Percentiles rank a stretch among this genome's conserved stretches.
These are phyloP conservation scores for Neria commutata DNA, from an alignment of 2,888 invertebrate species.

Conservation along the genomic window DNA sequence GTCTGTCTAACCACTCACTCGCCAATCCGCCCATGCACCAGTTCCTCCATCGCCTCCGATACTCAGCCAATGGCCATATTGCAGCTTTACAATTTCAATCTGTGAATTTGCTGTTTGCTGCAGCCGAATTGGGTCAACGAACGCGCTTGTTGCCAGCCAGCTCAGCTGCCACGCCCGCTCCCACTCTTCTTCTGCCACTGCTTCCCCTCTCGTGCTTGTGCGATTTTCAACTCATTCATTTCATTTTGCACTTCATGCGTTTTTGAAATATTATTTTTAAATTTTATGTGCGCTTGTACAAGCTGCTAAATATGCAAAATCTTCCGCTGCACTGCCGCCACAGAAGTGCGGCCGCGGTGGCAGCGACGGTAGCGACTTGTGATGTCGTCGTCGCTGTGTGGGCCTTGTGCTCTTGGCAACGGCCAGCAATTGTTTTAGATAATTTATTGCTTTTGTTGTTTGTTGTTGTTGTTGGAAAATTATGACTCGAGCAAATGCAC, in stretches of 20 bases:
- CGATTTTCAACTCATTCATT: not conserved
- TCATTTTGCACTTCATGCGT: not conserved
- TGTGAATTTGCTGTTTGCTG: not conserved
- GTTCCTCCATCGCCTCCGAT: not conserved
- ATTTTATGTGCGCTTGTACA: not conserved
- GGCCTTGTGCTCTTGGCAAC: not conserved
- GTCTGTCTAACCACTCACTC: too few relatives aligned
- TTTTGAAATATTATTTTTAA: not conserved
- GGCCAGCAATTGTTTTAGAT: constrained; percentile 1
- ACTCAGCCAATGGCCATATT: not conserved
- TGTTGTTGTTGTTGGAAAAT: not conserved
- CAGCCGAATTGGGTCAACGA: not conserved
- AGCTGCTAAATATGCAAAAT: not conserved
- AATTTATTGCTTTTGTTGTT: too few relatives aligned
- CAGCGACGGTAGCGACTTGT: not conserved
- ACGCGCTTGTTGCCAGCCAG: not conserved
- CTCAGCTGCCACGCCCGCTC: not conserved
- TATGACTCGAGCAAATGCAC: not conserved
- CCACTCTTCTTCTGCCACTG: not conserved
- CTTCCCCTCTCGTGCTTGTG: not conserved
- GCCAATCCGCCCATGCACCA: not conserved
- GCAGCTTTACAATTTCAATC: not conserved
- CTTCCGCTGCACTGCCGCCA: too few relatives aligned
- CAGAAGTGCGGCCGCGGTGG: too few relatives aligned
- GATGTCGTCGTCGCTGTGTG: not conserved